Evolutionary conservation across 2,797 vertebrate genomes (phyloP), one percentile per base, ranked within the genome.

Genomic region (Chaetodon trifasciatus): DNA sequence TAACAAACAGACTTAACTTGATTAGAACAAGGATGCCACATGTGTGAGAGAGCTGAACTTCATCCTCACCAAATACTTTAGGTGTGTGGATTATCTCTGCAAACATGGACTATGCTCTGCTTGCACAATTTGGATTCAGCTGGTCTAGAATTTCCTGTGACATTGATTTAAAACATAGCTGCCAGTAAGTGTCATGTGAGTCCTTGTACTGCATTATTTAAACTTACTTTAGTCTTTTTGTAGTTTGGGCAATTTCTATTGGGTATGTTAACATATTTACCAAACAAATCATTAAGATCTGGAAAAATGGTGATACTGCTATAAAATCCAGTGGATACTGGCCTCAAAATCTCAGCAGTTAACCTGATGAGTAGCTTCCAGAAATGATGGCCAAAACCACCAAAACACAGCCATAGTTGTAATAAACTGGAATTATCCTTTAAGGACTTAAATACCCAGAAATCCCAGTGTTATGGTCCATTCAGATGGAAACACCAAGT

Each of bases 81-180:
- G n/a, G 21, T 19, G 37, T 71, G 42, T 60, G 12, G 61, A 65
- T 63, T 62, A 58, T 70, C 61, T 75, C 17, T 46, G 67, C 15
- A 65, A 73, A 79, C 72, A 79, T 58, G 68, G 60, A 82, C 85
- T 79, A 0, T 79, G 75, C 9, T 79, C 60, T 81, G 37, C 76
- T 78, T 86, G 61, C 70, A 63, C 40, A 46, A 11, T 35, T 32
- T 32, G 4, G 28, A 32, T 4, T 32, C 28, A 32, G 28, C 28
- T 32, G 28, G 28, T 32, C 28, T 32, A 32, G 28, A 32, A 32
- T 32, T 32, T 32, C 28, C 28, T 32, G 28, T 32, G 28, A 32
- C 28, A 32, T 32, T 32, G 28, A 32, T 32, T 32, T 32, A 32
- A 32, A 32, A 32, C 28, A 32, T 3, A 32, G 28, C 28, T 32